Conservation (phyloP, 23 tunicate species). For the Ciona savignyi region DNA sequence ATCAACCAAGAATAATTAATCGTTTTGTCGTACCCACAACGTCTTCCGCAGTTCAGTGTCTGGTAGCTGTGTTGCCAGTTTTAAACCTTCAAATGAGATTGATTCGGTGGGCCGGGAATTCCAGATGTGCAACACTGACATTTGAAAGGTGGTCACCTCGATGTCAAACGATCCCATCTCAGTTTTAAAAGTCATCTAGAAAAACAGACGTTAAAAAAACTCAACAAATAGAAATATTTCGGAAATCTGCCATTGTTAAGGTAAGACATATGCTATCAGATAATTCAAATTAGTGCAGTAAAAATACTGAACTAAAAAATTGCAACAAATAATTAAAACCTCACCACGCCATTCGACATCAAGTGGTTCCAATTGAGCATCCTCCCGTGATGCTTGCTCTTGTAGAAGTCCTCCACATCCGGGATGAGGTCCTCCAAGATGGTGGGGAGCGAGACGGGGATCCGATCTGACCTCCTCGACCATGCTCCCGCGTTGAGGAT, state of each 20-base stretch:
- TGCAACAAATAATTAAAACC: too few relatives aligned
- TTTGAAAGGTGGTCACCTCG: constrained; percentile 84
- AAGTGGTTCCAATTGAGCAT: constrained; percentile 82
- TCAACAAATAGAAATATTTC: too few relatives aligned
- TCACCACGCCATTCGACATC: constrained; percentile 80
- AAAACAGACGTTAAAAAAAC: too few relatives aligned
- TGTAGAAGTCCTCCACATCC: constrained; percentile 80
- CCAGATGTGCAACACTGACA: constrained; percentile 74
- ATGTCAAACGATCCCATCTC: constrained; percentile 79
- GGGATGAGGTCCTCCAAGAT: constrained; percentile 68
- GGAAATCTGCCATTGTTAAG: too few relatives aligned
- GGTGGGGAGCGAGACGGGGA: constrained; percentile 68
- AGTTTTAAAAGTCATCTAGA: constrained; percentile 78
- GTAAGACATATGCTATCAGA: too few relatives aligned
- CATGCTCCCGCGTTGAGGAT: constrained; percentile 90
- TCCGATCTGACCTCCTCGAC: constrained; percentile 63
- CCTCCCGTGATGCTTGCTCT: constrained; percentile 71
- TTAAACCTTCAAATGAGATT: constrained; percentile 64
- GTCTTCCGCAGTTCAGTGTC: constrained; percentile 71
- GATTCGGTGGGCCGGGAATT: constrained; percentile 52
- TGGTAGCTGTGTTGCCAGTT: constrained; percentile 79
- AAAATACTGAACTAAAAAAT: too few relatives aligned
- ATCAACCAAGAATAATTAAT: too few relatives aligned
- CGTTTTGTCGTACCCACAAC: constrained; percentile 82
- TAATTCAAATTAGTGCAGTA: too few relatives aligned